Evolutionary conservation across 1,140 invertebrate species (phyloP).

Genomic region (Amyelois transitella): DNA sequence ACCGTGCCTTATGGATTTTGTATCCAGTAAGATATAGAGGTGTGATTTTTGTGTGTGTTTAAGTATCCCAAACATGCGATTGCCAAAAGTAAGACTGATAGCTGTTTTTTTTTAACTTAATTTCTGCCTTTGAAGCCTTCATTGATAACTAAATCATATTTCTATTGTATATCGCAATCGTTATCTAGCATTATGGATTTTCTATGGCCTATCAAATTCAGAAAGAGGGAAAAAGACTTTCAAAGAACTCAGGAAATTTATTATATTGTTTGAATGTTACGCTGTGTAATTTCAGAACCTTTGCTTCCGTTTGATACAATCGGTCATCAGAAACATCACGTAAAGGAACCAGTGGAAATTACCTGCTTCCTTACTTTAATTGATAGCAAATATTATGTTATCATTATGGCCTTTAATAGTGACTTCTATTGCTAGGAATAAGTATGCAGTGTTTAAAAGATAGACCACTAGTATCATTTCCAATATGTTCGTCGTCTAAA

Average conservation of each 20-base stretch:
- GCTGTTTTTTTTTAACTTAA: too few species aligned
- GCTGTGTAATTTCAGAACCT: neutral
- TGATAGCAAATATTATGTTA: neutral
- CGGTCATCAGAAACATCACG: slow-evolving; percentile 32
- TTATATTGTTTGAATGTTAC: neutral
- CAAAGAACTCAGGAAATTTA: neutral
- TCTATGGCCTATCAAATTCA: too few species aligned
- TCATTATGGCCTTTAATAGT: neutral
- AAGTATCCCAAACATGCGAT: too few species aligned
- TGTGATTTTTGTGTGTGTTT: too few species aligned
- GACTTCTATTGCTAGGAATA: neutral
- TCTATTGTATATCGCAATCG: too few species aligned
- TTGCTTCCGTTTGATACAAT: slow-evolving; percentile 35
- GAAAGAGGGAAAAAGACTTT: neutral
- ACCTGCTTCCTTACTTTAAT: slow-evolving; percentile 54
- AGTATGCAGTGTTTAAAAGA: neutral
- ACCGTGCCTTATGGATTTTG: too few species aligned
- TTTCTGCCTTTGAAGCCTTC: too few species aligned
- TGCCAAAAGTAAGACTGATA: too few species aligned
- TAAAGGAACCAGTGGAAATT: slow-evolving; percentile 49
- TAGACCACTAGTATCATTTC: neutral
- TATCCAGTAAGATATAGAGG: too few species aligned
- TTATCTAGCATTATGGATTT: too few species aligned
- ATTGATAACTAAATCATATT: too few species aligned
- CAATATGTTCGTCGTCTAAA: neutral